Percentiles rank a stretch among this genome's conserved stretches.
Evolutionary conservation across 2,797 vertebrate genomes (phyloP).

Genomic region (Platalea minor): DNA sequence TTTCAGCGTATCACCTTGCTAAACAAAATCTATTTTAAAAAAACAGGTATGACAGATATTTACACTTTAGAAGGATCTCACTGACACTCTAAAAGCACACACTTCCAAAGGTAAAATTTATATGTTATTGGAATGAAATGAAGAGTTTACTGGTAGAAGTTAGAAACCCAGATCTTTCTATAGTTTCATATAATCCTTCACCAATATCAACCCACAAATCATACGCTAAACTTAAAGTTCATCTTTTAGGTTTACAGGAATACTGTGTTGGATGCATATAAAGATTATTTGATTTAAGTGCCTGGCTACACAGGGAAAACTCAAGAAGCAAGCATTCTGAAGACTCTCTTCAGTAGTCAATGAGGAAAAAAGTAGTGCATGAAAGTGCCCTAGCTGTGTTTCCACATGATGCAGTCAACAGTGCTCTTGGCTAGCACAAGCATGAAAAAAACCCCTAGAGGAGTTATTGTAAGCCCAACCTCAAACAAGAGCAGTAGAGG

Average conservation of each 20-base stretch:
- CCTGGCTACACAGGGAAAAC: background rate
- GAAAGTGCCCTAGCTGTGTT: background rate
- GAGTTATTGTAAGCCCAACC: fast-evolving
- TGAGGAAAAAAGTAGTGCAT: background rate
- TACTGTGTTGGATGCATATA: too few species aligned
- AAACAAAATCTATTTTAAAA: background rate
- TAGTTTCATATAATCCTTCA: background rate
- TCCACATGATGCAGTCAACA: background rate
- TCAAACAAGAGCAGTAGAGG: background rate
- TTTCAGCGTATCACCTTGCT: background rate
- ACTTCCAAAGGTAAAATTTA: background rate
- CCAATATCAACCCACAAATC: background rate
- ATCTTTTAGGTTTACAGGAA: background rate
- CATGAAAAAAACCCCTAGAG: background rate
- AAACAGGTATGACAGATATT: background rate
- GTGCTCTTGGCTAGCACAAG: background rate
- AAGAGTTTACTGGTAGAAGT: background rate
- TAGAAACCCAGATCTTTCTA: background rate
- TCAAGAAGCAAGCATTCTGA: background rate
- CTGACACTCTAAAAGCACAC: background rate
- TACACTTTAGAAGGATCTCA: background rate
- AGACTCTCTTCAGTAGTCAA: background rate
- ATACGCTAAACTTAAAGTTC: background rate
- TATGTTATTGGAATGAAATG: background rate
- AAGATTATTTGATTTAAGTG: background rate